Evolutionary conservation across 2,888 invertebrate species (phyloP).

Genomic region (Euplagia quadripunctaria): DNA sequence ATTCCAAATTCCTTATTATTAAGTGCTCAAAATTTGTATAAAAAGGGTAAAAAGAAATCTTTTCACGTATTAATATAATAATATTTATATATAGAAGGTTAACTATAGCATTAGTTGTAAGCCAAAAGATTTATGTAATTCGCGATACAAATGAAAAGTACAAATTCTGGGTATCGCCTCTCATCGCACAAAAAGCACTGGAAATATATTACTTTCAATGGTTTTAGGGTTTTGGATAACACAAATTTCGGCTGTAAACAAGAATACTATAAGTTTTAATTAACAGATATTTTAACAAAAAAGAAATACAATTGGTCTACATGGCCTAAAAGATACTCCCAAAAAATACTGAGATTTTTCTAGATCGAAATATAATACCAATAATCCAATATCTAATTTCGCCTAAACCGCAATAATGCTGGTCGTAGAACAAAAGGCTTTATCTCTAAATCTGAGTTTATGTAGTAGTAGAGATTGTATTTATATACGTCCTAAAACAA

Average conservation of each 20-base stretch:
- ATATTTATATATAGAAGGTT: too few relatives aligned
- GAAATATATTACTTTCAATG: too few relatives aligned
- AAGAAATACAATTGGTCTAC: background rate
- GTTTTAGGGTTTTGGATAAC: too few relatives aligned
- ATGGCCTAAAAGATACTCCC: background rate
- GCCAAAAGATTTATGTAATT: background rate
- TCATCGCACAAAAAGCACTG: background rate
- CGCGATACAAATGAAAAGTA: background rate
- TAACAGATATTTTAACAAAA: background rate
- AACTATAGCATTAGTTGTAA: background rate
- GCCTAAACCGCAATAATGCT: background rate
- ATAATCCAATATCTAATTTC: slow-evolving; percentile 9
- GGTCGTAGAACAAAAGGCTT: background rate
- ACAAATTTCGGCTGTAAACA: background rate
- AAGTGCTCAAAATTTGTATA: too few relatives aligned
- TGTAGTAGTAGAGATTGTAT: background rate
- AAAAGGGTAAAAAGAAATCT: too few relatives aligned
- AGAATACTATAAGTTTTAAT: background rate
- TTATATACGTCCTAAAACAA: background rate
- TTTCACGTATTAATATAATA: too few relatives aligned
- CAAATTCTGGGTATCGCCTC: background rate
- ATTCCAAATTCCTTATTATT: too few relatives aligned
- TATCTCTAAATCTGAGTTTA: slow-evolving; percentile 1
- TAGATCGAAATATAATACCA: slow-evolving; percentile 7
- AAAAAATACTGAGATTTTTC: background rate